These are phyloP conservation scores for Cherax quadricarinatus DNA, from an alignment of 1,140 invertebrate genomes.

Conservation along the genomic window DNA sequence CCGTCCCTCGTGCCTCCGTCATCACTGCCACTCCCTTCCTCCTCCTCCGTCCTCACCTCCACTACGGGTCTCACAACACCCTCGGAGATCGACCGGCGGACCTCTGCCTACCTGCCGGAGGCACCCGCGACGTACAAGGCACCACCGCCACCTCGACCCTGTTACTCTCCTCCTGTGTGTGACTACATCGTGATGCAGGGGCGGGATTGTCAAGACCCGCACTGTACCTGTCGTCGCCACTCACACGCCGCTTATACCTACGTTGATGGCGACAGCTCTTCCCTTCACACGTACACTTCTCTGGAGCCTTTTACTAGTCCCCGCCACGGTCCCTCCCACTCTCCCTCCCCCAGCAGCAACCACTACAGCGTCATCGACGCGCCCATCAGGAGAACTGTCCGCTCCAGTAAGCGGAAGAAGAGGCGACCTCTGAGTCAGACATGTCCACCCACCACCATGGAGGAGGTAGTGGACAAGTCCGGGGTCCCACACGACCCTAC, in stretches of 20 bases:
- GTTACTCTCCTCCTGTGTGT: conserved; percentile 36
- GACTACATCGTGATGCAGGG: conserved; percentile 65
- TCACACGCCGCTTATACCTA: conserved; percentile 55
- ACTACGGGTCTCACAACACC: conserved; percentile 68
- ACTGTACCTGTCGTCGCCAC: conserved; percentile 52
- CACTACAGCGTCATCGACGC: conserved; percentile 57
- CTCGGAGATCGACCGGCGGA: conserved; percentile 51
- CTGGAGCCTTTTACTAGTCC: conserved; percentile 48
- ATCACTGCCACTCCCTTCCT: conserved; percentile 54
- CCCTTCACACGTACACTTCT: conserved; percentile 66
- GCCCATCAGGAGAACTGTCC: conserved; percentile 52
- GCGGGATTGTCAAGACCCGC: conserved; percentile 47
- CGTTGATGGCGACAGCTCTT: conserved; percentile 59
- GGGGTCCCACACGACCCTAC: background rate
- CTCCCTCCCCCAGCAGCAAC: conserved; percentile 28
- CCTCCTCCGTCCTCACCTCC: conserved; percentile 68
- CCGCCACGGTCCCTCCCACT: conserved; percentile 1
- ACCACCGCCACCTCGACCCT: conserved; percentile 47
- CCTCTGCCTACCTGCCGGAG: conserved; percentile 43
- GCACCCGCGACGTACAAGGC: conserved; percentile 47
- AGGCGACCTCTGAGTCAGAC: conserved; percentile 52
- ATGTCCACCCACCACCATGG: conserved; percentile 2
- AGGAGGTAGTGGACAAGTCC: background rate
- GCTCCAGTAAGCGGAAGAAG: conserved; percentile 50
- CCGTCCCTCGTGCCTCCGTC: conserved; percentile 49